Evolutionary conservation across 2,888 invertebrate species (phyloP), one percentile per base, ranked within the genome.

Genomic region (Heteromyza rotundicornis): DNA sequence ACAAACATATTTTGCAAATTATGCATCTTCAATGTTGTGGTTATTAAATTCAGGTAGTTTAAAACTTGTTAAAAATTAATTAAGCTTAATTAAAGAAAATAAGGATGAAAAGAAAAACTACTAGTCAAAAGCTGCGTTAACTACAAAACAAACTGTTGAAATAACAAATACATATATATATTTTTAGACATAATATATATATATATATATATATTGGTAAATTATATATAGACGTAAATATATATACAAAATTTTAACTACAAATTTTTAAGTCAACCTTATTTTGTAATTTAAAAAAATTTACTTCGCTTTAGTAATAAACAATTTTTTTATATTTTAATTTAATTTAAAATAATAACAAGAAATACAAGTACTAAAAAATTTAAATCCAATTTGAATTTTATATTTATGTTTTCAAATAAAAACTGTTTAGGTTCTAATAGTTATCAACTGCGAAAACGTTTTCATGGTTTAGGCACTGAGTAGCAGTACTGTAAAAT

Each of bases 31-130:
- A 72, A 65, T 64, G 69, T 74, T 72, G 75, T 75, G 73, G 75
- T 73, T 73, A n/a, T n/a, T 75, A 74, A 75, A 72, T 65, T 74
- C 67, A 60, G 70, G 68, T 68, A 68, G 68, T 65, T 59, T 57
- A 55, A 64, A 51, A 65, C 56, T 56, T 57, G 36, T 20, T 22
- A 66, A 57, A 57, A 22, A 60, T 57, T 19, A 16, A 35, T 68
- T 63, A 57, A 51, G 63, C 67, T 54, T 54, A 54, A 27, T 24
- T n/a, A 24, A 35, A 60, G 54, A 62, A 62, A 62, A 40, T n/a
- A n/a, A n/a, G n/a, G n/a, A n/a, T n/a, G n/a, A n/a, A n/a, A n/a
- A n/a, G 36, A 62, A 57, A 50, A 60, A 64, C 59, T 64, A 61
- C 69, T 72, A 68, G 68, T 74, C 71, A 68, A 70, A 58, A 40